Evolutionary conservation across 2,113 vertebrate species (phyloP), one percentile per base, ranked within the genome.

Genomic region (Epinephelus lanceolatus): DNA sequence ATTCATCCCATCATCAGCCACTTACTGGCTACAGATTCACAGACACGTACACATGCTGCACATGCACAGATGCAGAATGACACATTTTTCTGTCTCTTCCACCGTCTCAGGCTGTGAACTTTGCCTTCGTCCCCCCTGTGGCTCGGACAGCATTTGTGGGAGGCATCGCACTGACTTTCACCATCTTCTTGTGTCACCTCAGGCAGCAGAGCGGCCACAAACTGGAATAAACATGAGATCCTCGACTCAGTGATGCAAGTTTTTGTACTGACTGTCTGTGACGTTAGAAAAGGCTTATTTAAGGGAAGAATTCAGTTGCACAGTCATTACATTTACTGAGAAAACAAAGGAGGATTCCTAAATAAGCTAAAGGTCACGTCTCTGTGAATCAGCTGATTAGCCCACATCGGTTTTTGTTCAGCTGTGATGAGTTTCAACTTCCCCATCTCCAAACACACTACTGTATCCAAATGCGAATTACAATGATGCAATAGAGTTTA

Each of bases 131-230:
- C 13, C 96, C 96, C 0, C 95, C 94, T 15, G 93, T 95, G 81
- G 95, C 94, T 14, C 93, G 94, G 15, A 96, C 94, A 2, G 90
- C 89, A 63, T 96, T 96, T 86, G 87, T 95, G 23, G 95, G 96
- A 85, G 94, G 89, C 21, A 91, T 93, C 0, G 80, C 93, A 1
- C 85, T 96, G 25, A 66, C 87, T 27, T 96, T 96, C 90, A 96
- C 96, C 7, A 86, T 95, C 47, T 96, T 90, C 81, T 82, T 96
- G 53, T 96, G 96, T 82, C 91, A 96, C 85, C 91, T 95, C 57
- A 92, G 87, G 86, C 92, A 95, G 33, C 93, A 94, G 68, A 72
- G 2, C 6, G 59, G 12, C 51, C 60, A 65, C 53, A 81, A 87
- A 72, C 52, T 30, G 0, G 63, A 90, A 84, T 84, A 67, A 87